A percentile compares a stretch with the other conserved stretches of the same genome.
Conservation (phyloP, 2,113 vertebrate species). For the Pionites leucogaster region DNA sequence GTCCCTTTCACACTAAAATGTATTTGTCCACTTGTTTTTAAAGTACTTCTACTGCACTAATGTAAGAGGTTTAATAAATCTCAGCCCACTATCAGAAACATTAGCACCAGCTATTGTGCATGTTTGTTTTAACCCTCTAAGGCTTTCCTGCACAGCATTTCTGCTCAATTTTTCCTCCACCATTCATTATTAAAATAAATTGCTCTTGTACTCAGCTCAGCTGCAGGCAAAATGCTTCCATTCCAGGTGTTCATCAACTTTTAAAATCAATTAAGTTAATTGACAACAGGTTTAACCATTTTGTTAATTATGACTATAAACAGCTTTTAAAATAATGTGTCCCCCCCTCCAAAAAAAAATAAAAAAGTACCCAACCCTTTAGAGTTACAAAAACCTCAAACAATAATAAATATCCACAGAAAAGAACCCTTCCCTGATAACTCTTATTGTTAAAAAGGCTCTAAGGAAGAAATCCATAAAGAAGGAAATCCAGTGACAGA, state of each 20-base stretch:
- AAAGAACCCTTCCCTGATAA: not conserved
- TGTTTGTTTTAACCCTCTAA: conserved; percentile 36
- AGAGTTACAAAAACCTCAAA: not conserved
- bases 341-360: accelerated
- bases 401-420: not conserved
- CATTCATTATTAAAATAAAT: conserved; percentile 60
- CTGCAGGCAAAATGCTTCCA: conserved; percentile 45
- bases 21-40: conserved; percentile 1
- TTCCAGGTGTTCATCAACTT: conserved; percentile 34
- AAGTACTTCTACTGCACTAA: not conserved
- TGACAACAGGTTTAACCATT: conserved; percentile 42
- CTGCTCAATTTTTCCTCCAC: not conserved
- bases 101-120: not conserved
- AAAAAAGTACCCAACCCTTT: not conserved
- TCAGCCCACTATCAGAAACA: not conserved
- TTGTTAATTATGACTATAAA: conserved; percentile 37
- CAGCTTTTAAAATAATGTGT: not conserved
- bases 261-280: conserved; percentile 48
- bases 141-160: not conserved
- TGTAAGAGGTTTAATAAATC: conserved; percentile 15
- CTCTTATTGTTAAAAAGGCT: not conserved
- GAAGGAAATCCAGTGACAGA: not conserved
- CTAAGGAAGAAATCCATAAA: not conserved
- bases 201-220: conserved; percentile 11
- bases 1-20: not conserved